Conservation (phyloP, 2,888 invertebrate genomes). For the Dexiosoma caninum region DNA sequence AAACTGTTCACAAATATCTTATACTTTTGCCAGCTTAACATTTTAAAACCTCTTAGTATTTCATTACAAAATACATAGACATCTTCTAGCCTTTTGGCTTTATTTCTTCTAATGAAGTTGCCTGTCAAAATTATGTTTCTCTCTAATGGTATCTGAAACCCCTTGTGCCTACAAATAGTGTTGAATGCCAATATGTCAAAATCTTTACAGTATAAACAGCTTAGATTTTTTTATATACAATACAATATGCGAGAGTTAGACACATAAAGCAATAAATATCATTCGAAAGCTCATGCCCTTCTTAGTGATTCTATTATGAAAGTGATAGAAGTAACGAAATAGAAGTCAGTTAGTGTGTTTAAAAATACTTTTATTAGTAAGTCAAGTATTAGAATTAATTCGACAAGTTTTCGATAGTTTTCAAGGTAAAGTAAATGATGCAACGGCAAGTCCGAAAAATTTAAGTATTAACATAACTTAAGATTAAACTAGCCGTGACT, state of each 20-base stretch:
- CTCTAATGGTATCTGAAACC: neutral
- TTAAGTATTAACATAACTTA: too few relatives aligned
- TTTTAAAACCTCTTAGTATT: slow-evolving; percentile 39
- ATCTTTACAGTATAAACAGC: slow-evolving; percentile 24
- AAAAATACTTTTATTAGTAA: neutral
- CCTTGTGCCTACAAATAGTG: neutral
- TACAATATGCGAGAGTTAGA: too few relatives aligned
- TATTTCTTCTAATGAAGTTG: neutral
- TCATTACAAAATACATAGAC: slow-evolving; percentile 7
- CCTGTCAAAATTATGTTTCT: neutral
- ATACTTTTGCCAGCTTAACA: slow-evolving; percentile 1
- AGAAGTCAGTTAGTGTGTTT: neutral
- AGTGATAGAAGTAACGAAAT: neutral
- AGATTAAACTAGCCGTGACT: too few relatives aligned
- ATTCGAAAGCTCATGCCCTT: neutral
- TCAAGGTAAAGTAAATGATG: too few relatives aligned
- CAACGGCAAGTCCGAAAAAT: too few relatives aligned
- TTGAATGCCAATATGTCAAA: slow-evolving; percentile 60
- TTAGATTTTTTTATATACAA: too few relatives aligned
- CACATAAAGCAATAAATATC: neutral
- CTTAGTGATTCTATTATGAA: neutral
- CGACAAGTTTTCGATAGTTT: too few relatives aligned
- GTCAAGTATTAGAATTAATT: slow-evolving; percentile 18
- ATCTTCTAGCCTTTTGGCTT: neutral
- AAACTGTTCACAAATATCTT: slow-evolving; percentile 4